Conservation (phyloP, 2,113 vertebrate genomes). For the Grallaria varia region DNA sequence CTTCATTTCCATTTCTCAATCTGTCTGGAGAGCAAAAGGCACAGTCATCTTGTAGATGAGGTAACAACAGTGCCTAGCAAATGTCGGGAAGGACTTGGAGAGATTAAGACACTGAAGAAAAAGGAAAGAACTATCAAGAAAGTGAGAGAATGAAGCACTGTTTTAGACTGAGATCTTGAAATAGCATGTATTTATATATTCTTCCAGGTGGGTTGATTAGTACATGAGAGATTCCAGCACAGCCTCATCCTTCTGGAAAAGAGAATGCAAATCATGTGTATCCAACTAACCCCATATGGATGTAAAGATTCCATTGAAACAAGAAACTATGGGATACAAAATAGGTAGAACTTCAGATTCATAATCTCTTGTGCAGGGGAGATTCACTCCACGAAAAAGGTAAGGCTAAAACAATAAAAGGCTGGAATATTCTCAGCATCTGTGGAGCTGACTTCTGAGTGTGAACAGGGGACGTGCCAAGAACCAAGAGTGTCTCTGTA, state of each 20-base stretch:
- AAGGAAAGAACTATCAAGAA: not conserved
- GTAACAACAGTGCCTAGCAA: not conserved
- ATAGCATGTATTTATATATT: not conserved
- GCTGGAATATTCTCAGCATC: not conserved
- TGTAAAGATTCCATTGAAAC: not conserved
- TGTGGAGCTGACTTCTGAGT: not conserved
- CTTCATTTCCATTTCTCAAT: constrained; percentile 43
- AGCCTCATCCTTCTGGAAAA: not conserved
- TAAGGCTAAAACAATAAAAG: not conserved
- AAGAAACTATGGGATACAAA: not conserved
- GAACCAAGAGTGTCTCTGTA: not conserved
- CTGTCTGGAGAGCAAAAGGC: constrained; percentile 16
- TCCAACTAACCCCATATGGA: not conserved
- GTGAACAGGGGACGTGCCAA: not conserved
- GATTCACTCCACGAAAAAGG: not conserved
- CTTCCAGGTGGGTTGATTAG: not conserved
- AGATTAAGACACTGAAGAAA: not conserved
- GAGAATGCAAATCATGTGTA: not conserved
- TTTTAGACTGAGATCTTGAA: not conserved
- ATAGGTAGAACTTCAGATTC: not conserved
- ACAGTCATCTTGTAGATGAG: not conserved
- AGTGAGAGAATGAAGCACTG: not conserved
- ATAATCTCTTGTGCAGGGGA: not conserved
- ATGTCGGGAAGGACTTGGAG: not conserved
- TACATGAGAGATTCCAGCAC: not conserved